phyloP scores from a whole-genome alignment of 2,888 invertebrate species.

The Drosophila fulvimacula region DNA sequence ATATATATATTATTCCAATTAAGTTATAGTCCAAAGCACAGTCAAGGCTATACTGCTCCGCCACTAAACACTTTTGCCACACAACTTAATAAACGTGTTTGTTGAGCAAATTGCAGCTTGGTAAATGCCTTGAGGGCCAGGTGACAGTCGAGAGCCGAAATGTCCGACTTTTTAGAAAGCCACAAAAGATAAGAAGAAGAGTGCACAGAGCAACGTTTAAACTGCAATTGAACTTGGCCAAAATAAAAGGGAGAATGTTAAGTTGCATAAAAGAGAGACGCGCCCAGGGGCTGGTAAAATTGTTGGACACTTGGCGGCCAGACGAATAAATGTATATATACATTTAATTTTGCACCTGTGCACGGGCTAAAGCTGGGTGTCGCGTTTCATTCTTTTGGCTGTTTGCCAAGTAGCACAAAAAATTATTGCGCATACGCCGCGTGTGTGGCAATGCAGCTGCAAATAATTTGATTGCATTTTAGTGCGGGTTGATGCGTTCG shows the following conservation, averaged over 20 bases:
- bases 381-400: constrained; percentile 6
- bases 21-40: not conserved
- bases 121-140: constrained; percentile 4
- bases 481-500: not conserved
- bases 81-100: constrained; percentile 2
- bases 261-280: constrained; percentile 14
- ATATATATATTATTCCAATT: not conserved
- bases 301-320: constrained; percentile 29
- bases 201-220: constrained; percentile 34
- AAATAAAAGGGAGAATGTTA: constrained; percentile 1
- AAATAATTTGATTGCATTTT: constrained; percentile 47
- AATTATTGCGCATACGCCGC: constrained; percentile 48
- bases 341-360: constrained; percentile 29
- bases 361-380: constrained; percentile 8
- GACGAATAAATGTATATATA: constrained; percentile 17
- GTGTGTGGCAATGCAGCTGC: constrained; percentile 44
- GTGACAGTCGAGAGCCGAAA: constrained; percentile 1
- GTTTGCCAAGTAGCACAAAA: constrained; percentile 15
- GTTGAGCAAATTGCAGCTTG: constrained; percentile 5
- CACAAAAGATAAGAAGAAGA: constrained; percentile 18
- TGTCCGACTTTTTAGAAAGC: constrained; percentile 6
- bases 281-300: constrained; percentile 16
- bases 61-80: not conserved
- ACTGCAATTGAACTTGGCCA: constrained; percentile 43
- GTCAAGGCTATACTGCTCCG: no score